These are phyloP conservation scores for Drosophila kanekoi DNA, from an alignment of 2,888 invertebrate genomes.

Conservation along the genomic window DNA sequence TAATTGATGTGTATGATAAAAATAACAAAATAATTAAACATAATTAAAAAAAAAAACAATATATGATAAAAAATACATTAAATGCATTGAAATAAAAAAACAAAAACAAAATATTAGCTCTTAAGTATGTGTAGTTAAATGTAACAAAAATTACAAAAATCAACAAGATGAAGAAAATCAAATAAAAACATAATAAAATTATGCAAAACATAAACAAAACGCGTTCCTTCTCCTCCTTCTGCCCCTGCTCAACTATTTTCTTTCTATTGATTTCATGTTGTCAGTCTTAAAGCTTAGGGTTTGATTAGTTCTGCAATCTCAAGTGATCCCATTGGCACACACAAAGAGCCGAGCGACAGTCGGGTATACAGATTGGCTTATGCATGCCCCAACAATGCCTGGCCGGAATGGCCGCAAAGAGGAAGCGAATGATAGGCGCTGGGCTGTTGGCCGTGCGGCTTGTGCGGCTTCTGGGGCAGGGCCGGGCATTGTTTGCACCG, in stretches of 20 bases:
- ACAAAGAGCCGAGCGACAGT: constrained; percentile 21
- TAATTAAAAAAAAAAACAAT: constrained; percentile 4
- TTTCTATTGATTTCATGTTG: constrained; percentile 6
- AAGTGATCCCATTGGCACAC: constrained; percentile 39
- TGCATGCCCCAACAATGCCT: constrained; percentile 36
- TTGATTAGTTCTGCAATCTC: constrained; percentile 56
- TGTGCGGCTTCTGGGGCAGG: no score
- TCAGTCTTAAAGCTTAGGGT: constrained; percentile 26
- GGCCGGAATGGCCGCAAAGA: background rate
- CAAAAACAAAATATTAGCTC: constrained; percentile 35
- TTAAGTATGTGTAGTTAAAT: constrained; percentile 84
- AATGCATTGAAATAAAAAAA: constrained; percentile 40
- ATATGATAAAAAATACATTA: constrained; percentile 32
- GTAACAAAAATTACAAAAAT: constrained; percentile 71
- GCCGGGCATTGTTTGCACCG: constrained; percentile 45
- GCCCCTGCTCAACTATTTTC: background rate
- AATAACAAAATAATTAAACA: constrained; percentile 5
- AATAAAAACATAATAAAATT: constrained; percentile 80
- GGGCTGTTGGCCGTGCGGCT: background rate
- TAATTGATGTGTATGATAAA: constrained; percentile 53
- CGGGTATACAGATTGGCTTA: constrained; percentile 53
- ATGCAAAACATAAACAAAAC: constrained; percentile 63
- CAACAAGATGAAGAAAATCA: constrained; percentile 51
- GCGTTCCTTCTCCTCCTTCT: background rate
- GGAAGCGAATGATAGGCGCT: background rate